phyloP scores from a whole-genome alignment of 2,888 invertebrate genomes.

The Pediacus dermestoides region DNA sequence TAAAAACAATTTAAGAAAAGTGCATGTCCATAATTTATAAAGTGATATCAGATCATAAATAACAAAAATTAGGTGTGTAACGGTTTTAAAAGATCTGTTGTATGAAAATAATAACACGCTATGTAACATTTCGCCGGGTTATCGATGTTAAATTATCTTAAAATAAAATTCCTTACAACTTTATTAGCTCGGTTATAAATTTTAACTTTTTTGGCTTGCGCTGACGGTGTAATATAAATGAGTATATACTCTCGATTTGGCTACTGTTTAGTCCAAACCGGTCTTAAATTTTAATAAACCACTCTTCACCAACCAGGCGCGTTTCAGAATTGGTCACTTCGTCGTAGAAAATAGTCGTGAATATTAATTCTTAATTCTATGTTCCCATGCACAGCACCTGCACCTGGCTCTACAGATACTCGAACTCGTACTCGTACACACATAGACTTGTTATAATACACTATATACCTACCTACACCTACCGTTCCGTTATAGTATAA shows the following conservation, averaged over 20 bases:
- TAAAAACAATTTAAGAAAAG: neutral
- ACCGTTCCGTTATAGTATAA: too few species aligned
- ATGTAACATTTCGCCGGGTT: conserved; percentile 9
- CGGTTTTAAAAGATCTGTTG: conserved; percentile 7
- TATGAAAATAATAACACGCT: conserved; percentile 6
- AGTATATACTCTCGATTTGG: conserved; percentile 12
- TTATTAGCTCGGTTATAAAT: conserved; percentile 10
- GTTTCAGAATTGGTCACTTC: conserved; percentile 7
- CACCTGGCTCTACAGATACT: too few species aligned
- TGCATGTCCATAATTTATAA: conserved; percentile 2
- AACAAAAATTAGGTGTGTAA: conserved; percentile 2
- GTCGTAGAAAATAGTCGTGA: conserved; percentile 10
- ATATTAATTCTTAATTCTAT: conserved; percentile 5
- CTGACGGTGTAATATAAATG: conserved; percentile 13
- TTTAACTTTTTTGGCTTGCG: conserved; percentile 7
- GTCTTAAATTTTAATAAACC: conserved; percentile 16
- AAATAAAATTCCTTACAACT: conserved; percentile 9
- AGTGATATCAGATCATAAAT: conserved; percentile 6
- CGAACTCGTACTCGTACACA: too few species aligned
- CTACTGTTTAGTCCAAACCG: conserved; percentile 14
- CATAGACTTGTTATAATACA: too few species aligned
- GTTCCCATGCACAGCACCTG: conserved; percentile 20
- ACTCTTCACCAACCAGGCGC: neutral
- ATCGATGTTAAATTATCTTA: conserved; percentile 10
- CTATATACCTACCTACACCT: too few species aligned